Conservation (phyloP, 2,113 vertebrate genomes). For the Pelvicachromis taeniatus region DNA sequence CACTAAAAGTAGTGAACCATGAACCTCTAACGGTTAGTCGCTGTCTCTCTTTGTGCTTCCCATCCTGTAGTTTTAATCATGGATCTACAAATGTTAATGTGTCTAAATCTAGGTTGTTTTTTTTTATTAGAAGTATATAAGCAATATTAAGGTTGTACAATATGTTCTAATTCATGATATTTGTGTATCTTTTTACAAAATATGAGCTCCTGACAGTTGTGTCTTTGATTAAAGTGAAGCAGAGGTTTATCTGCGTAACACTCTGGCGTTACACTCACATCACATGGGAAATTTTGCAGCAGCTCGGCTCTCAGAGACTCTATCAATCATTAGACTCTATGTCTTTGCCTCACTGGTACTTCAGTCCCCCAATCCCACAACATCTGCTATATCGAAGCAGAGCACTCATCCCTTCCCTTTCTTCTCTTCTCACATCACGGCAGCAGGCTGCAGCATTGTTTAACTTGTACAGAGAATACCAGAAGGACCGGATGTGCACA, state of each 20-base stretch:
- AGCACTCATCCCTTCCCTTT: slow-evolving; percentile 38
- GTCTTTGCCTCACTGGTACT: slow-evolving; percentile 48
- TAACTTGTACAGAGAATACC: slow-evolving; percentile 27
- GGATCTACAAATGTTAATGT: background rate
- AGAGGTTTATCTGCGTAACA: slow-evolving; percentile 16
- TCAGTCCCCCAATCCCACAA: slow-evolving; percentile 47
- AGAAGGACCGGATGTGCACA: background rate
- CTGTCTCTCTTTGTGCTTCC: background rate
- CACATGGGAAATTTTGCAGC: slow-evolving; percentile 54
- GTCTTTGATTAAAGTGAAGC: slow-evolving; percentile 4
- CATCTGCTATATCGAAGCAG: slow-evolving; percentile 56
- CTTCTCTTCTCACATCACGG: slow-evolving; percentile 13
- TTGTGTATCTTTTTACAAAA: background rate
- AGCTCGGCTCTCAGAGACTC: slow-evolving; percentile 39
- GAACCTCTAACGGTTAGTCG: background rate
- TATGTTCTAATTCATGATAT: background rate
- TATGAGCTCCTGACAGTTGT: background rate
- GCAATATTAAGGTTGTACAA: background rate
- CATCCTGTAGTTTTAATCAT: background rate
- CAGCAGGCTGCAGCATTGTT: slow-evolving; percentile 6
- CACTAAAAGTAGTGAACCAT: background rate
- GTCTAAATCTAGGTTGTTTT: background rate
- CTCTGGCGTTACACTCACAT: slow-evolving; percentile 23
- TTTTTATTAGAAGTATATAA: background rate
- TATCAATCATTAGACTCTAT: slow-evolving; percentile 53